phyloP scores from a whole-genome alignment of 2,113 vertebrate species.

The Indicator indicator region DNA sequence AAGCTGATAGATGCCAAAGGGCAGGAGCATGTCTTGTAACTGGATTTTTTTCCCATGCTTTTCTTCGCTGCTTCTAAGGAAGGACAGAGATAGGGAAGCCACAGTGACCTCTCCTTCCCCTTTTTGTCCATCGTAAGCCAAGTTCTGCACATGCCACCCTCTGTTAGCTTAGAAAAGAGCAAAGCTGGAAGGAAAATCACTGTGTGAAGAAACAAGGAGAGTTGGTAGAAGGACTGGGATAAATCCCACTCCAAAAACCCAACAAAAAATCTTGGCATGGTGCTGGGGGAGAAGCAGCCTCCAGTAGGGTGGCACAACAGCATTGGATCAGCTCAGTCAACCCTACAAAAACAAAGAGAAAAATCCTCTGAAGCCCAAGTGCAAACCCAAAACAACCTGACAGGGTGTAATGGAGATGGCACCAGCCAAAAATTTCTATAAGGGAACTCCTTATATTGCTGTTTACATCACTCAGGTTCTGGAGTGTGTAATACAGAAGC shows the following conservation, averaged over 20 bases:
- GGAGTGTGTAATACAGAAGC: neutral
- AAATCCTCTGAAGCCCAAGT: neutral
- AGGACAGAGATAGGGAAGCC: neutral
- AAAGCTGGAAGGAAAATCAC: neutral
- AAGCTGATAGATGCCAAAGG: neutral
- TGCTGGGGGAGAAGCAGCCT: neutral
- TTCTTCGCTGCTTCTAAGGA: neutral
- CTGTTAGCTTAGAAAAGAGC: neutral
- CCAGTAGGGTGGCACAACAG: neutral
- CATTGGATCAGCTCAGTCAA: neutral
- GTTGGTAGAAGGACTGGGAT: neutral
- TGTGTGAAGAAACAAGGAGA: neutral
- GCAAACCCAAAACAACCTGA: neutral
- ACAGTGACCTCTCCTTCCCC: neutral
- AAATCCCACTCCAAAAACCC: neutral
- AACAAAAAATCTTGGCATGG: neutral
- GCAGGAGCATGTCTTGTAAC: neutral
- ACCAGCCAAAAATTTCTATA: neutral
- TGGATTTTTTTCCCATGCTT: neutral
- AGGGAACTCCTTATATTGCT: neutral
- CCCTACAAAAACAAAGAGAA: neutral
- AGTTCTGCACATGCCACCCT: neutral
- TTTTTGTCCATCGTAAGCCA: accelerated
- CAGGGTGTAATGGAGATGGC: neutral
- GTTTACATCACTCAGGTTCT: neutral